A percentile compares a stretch with the other conserved stretches of the same genome.
Conservation (phyloP, 1,140 invertebrate species). For the Sminthurides bifidus region DNA sequence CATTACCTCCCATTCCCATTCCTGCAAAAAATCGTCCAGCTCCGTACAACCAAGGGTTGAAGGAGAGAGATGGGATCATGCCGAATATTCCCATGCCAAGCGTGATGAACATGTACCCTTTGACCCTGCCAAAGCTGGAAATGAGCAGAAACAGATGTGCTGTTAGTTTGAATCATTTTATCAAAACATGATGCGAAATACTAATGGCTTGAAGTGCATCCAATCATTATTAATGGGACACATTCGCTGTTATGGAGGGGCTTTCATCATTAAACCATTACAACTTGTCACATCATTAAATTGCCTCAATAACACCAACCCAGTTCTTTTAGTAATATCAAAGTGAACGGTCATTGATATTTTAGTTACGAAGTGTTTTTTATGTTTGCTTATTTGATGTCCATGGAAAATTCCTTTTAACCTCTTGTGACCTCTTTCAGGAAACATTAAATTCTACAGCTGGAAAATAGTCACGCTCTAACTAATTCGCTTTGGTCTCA, state of each 20-base stretch:
- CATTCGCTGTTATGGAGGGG: background rate
- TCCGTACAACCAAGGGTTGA: conserved; percentile 13
- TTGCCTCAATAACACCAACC: background rate
- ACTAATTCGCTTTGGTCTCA: background rate
- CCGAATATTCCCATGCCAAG: conserved; percentile 17
- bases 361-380: background rate
- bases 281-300: background rate
- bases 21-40: conserved; percentile 12
- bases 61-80: conserved; percentile 9
- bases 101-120: conserved; percentile 10
- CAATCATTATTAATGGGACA: background rate
- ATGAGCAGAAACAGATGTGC: background rate
- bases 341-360: background rate
- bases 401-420: background rate
- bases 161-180: background rate
- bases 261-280: background rate
- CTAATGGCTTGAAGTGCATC: background rate
- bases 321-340: background rate
- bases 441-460: background rate
- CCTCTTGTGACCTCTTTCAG: background rate
- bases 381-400: background rate
- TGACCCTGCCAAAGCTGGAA: conserved; percentile 11
- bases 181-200: background rate
- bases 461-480: background rate
- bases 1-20: conserved; percentile 15